Percentiles rank a stretch among this genome's conserved stretches.
phyloP scores from a whole-genome alignment of 2,113 vertebrate species.

The Copsychus sechellarum region DNA sequence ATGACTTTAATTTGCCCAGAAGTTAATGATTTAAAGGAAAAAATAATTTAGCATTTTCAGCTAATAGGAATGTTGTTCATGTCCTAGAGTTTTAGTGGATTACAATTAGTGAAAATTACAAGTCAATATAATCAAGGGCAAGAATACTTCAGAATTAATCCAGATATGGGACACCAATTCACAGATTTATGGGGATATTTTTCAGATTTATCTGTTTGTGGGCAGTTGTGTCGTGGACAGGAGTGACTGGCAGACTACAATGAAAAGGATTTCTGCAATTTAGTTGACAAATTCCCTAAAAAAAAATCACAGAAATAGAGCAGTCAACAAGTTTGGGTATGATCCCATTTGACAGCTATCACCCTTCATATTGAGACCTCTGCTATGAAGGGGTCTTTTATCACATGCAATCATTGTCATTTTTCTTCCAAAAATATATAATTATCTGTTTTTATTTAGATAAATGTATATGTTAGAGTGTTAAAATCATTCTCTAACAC shows the following conservation, averaged over 20 bases:
- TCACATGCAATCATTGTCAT: background rate
- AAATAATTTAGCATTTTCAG: background rate
- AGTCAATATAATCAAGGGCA: background rate
- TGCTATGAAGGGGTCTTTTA: background rate
- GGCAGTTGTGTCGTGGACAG: background rate
- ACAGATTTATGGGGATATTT: background rate
- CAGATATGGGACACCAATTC: background rate
- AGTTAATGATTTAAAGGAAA: background rate
- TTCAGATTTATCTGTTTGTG: background rate
- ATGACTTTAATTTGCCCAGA: background rate
- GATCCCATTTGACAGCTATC: background rate
- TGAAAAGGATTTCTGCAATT: background rate
- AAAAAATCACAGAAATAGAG: background rate
- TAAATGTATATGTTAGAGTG: background rate
- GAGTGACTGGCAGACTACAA: background rate
- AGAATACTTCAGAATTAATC: background rate
- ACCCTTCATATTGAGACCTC: background rate
- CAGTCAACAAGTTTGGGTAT: background rate
- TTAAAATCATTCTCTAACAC: background rate
- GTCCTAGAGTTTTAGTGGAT: background rate
- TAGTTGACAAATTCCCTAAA: background rate
- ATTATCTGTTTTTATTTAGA: background rate
- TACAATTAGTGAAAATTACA: background rate
- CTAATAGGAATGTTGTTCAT: background rate
- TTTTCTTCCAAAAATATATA: background rate